Conservation (phyloP, 2,888 invertebrate genomes). For the Eupithecia dodoneata region DNA sequence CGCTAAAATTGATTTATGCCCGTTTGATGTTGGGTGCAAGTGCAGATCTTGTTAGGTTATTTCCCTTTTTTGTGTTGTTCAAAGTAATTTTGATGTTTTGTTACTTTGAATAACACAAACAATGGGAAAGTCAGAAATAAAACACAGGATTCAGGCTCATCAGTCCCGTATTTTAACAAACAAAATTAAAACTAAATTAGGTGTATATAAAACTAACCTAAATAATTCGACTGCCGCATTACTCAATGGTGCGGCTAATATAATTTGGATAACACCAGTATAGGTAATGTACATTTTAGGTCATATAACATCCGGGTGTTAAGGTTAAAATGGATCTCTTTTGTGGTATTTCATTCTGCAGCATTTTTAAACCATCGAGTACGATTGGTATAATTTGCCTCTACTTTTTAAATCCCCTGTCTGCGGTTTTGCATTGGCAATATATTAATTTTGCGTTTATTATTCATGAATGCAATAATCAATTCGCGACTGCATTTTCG, state of each 20-base stretch:
- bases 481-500: conserved; percentile 58
- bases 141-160: no score
- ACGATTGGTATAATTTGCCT: neutral
- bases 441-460: conserved; percentile 50
- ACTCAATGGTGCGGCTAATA: no score
- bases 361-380: neutral
- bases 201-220: no score
- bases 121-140: neutral
- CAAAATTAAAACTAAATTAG: no score
- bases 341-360: neutral
- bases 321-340: neutral
- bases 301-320: neutral
- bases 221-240: no score
- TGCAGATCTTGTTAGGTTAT: conserved; percentile 37
- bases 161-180: no score
- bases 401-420: conserved; percentile 40
- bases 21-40: conserved; percentile 56
- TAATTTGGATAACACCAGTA: no score
- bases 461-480: conserved; percentile 56
- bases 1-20: conserved; percentile 82
- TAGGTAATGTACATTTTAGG: no score
- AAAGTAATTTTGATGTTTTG: neutral
- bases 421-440: conserved; percentile 62
- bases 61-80: neutral
- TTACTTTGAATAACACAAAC: neutral